A percentile compares a stretch with the other conserved stretches of the same genome.
Evolutionary conservation across 2,113 vertebrate genomes (phyloP).

Genomic region (Vidua macroura): DNA sequence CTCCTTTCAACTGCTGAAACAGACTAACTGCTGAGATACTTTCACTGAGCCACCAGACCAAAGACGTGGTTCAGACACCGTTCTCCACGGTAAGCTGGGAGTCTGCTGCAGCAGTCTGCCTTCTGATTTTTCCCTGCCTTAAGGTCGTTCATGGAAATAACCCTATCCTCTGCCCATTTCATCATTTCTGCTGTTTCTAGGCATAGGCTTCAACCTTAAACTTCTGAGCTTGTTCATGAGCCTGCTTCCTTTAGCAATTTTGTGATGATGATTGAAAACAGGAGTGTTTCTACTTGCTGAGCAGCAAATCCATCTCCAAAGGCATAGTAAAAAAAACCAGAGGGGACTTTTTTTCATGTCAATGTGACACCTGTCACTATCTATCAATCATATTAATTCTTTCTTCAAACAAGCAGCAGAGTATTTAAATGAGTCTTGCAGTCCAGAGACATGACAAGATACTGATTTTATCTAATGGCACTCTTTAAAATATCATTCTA

Average conservation of each 20-base stretch:
- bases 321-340: background rate
- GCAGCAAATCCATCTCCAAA: conserved; percentile 30
- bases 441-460: background rate
- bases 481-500: background rate
- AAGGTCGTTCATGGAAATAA: background rate
- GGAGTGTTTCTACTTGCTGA: background rate
- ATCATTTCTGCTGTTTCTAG: background rate
- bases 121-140: background rate
- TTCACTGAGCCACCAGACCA: background rate
- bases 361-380: background rate
- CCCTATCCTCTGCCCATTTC: background rate
- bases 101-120: background rate
- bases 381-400: background rate
- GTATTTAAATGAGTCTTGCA: background rate
- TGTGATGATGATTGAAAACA: conserved; percentile 52
- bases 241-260: conserved; percentile 12
- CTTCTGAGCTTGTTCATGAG: background rate
- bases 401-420: background rate
- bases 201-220: background rate
- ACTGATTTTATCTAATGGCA: background rate
- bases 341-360: conserved; percentile 7
- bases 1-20: background rate
- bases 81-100: background rate
- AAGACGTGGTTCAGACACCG: background rate
- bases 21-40: background rate